Evolutionary conservation across 2,113 vertebrate genomes (phyloP).

Genomic region (Cryptotis parvus): DNA sequence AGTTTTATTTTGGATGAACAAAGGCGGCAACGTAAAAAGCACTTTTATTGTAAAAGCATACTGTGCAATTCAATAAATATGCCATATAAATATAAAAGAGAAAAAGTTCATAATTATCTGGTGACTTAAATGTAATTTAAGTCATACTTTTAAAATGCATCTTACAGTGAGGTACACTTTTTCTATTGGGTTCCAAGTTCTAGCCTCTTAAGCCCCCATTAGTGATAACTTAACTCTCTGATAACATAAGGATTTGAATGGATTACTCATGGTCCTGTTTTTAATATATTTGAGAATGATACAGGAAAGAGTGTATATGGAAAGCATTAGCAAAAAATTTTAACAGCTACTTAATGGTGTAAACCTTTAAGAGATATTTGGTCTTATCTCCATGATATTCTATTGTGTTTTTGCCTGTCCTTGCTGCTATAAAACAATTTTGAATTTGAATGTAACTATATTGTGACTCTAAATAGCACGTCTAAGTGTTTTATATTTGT

Average conservation of each 20-base stretch:
- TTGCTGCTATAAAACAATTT: slow-evolving; percentile 71
- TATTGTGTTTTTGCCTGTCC: slow-evolving; percentile 57
- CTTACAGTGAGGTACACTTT: slow-evolving; percentile 63
- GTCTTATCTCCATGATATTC: slow-evolving; percentile 42
- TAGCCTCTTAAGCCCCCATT: slow-evolving; percentile 66
- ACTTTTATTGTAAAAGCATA: slow-evolving; percentile 92
- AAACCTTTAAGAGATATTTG: slow-evolving; percentile 47
- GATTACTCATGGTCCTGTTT: slow-evolving; percentile 79
- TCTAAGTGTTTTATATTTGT: slow-evolving; percentile 44
- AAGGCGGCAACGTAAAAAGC: slow-evolving; percentile 88
- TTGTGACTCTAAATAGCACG: slow-evolving; percentile 48
- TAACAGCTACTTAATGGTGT: slow-evolving; percentile 60
- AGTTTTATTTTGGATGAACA: slow-evolving; percentile 92
- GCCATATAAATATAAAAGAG: slow-evolving; percentile 90
- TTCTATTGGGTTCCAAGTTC: slow-evolving; percentile 69
- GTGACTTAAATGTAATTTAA: slow-evolving; percentile 88
- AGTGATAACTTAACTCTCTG: slow-evolving; percentile 78
- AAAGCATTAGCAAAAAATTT: slow-evolving; percentile 71
- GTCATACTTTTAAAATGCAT: slow-evolving; percentile 84
- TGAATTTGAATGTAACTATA: slow-evolving; percentile 39
- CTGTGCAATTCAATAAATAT: slow-evolving; percentile 91
- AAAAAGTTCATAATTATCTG: slow-evolving; percentile 90
- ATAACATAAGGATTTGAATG: slow-evolving; percentile 79
- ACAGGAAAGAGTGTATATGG: slow-evolving; percentile 40
- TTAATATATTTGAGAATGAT: slow-evolving; percentile 59